Conservation (phyloP, 2,113 vertebrate genomes). For the Cavia aperea region DNA sequence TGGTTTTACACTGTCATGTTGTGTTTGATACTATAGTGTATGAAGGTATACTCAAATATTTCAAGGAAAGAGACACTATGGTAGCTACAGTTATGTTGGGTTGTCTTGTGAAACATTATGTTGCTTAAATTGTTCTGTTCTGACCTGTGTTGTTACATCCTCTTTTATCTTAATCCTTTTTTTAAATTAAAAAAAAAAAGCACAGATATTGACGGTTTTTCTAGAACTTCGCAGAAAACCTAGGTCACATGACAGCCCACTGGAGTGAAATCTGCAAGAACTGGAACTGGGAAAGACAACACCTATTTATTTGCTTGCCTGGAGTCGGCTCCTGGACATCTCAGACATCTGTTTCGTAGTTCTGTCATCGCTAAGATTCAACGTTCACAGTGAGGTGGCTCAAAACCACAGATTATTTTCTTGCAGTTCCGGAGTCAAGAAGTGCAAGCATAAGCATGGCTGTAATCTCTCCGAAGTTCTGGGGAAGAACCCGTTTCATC, state of each 20-base stretch:
- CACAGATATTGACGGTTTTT: background rate
- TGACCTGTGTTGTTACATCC: no score
- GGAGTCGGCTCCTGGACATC: background rate
- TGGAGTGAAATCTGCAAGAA: background rate
- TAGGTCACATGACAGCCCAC: background rate
- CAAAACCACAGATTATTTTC: background rate
- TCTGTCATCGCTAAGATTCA: background rate
- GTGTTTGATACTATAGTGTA: no score
- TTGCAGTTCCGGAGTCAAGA: background rate
- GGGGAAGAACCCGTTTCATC: background rate
- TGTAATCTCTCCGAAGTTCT: background rate
- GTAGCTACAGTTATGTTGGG: no score
- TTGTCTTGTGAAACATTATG: no score
- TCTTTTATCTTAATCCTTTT: no score
- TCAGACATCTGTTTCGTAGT: background rate
- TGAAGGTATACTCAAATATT: no score
- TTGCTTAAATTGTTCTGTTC: no score
- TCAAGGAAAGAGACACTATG: no score
- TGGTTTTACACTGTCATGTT: no score
- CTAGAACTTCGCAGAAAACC: background rate
- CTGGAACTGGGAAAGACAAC: background rate
- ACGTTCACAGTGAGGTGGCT: background rate
- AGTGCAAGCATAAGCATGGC: background rate
- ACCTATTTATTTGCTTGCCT: background rate
- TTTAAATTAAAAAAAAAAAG: no score